Percentiles rank a stretch among this genome's conserved stretches.
Evolutionary conservation across 1,140 invertebrate species (phyloP).

Genomic region (Mercenaria mercenaria): DNA sequence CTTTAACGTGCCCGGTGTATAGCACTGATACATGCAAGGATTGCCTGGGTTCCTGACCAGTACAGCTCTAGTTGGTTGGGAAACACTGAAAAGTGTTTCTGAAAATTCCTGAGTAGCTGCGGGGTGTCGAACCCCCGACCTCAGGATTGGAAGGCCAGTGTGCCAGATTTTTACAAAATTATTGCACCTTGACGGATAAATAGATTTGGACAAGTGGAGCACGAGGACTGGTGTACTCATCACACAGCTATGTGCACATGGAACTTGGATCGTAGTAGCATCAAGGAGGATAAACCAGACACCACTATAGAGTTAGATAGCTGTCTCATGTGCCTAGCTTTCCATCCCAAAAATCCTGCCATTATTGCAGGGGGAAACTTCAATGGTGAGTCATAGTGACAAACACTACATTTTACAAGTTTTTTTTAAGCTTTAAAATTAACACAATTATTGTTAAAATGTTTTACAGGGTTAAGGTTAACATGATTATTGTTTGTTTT

Average conservation of each 20-base stretch:
- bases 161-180: too few relatives aligned
- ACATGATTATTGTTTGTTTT: too few relatives aligned
- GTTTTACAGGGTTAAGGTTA: too few relatives aligned
- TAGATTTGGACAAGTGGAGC: constrained; percentile 84
- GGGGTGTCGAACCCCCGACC: too few relatives aligned
- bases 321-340: constrained; percentile 85
- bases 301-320: constrained; percentile 82
- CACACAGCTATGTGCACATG: constrained; percentile 84
- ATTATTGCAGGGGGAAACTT: constrained; percentile 85
- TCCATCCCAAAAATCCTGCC: constrained; percentile 85
- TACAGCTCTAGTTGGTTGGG: too few relatives aligned
- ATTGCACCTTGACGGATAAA: constrained; percentile 31
- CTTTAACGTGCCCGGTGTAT: too few relatives aligned
- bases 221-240: constrained; percentile 86
- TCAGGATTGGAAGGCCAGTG: too few relatives aligned
- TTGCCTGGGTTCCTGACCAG: too few relatives aligned
- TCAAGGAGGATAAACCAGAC: constrained; percentile 85
- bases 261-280: constrained; percentile 83
- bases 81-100: too few relatives aligned
- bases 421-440: background rate
- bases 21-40: too few relatives aligned
- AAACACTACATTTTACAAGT: background rate
- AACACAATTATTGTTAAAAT: background rate
- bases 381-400: constrained; percentile 83
- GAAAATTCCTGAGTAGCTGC: too few relatives aligned